Conservation (phyloP, 1,140 invertebrate species). For the Brachionus calyciflorus region DNA sequence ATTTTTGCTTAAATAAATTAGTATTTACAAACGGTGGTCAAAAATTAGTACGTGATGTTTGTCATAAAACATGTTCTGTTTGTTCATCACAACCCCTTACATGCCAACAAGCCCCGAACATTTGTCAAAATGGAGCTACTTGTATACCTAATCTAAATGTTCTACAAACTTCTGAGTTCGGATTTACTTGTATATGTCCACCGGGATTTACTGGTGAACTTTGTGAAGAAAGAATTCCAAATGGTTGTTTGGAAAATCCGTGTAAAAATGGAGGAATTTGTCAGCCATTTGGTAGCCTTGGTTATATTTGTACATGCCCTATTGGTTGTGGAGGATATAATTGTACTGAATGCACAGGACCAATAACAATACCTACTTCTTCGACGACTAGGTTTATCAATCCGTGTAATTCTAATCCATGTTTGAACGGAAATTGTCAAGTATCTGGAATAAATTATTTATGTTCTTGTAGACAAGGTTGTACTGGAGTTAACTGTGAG, state of each 20-base stretch:
- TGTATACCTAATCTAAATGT: slow-evolving; percentile 48
- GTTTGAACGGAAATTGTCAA: too few species aligned
- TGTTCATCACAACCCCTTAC: background rate
- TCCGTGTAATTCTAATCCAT: too few species aligned
- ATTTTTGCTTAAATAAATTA: background rate
- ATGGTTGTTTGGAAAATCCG: slow-evolving; percentile 28
- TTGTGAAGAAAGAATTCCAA: slow-evolving; percentile 61
- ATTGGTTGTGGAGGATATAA: slow-evolving; percentile 12
- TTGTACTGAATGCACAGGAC: background rate
- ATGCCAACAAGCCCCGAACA: slow-evolving; percentile 1
- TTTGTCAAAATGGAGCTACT: slow-evolving; percentile 53
- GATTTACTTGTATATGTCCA: slow-evolving; percentile 62
- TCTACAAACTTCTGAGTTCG: background rate
- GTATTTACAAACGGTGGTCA: background rate
- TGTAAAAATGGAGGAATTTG: slow-evolving; percentile 47
- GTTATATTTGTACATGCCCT: slow-evolving; percentile 41
- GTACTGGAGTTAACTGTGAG: too few species aligned
- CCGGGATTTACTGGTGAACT: slow-evolving; percentile 51
- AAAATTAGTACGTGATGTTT: background rate
- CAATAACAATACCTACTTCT: background rate
- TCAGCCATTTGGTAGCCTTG: background rate
- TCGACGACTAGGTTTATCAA: background rate
- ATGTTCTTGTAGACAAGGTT: too few species aligned
- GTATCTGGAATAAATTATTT: too few species aligned
- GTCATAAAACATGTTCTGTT: background rate